Conservation (phyloP, 2,888 invertebrate genomes). For the Chaitophorus viminalis region DNA sequence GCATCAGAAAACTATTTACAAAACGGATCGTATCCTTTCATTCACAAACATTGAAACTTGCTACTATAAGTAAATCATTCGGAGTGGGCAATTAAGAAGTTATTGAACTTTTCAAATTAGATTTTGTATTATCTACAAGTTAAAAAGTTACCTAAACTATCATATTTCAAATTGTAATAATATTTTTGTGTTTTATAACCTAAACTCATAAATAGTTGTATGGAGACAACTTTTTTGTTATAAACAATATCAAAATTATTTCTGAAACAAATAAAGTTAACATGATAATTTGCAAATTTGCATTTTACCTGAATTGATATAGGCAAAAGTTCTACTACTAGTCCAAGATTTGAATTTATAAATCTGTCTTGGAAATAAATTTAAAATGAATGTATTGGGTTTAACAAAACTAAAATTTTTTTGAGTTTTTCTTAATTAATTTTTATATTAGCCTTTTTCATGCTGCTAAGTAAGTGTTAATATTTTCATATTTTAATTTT, state of each 20-base stretch:
- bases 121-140: too few species aligned
- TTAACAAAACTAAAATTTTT: not conserved
- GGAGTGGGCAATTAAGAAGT: too few species aligned
- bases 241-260: too few species aligned
- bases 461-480: slow-evolving; percentile 81
- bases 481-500: not conserved
- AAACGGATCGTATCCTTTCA: slow-evolving; percentile 79
- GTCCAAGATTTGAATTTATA: not conserved
- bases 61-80: not conserved
- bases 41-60: not conserved
- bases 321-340: too few species aligned
- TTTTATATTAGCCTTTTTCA: slow-evolving; percentile 77
- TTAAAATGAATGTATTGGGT: too few species aligned
- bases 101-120: too few species aligned
- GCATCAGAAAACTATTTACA: slow-evolving; percentile 88
- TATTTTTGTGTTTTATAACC: too few species aligned
- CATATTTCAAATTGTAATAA: too few species aligned
- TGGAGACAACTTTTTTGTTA: too few species aligned
- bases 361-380: too few species aligned
- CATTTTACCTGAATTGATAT: not conserved
- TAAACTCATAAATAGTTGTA: too few species aligned
- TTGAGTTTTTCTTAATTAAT: slow-evolving; percentile 66
- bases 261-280: not conserved
- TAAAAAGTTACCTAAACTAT: too few species aligned
- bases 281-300: not conserved